These are phyloP conservation scores for Anthrax anthrax DNA, from an alignment of 2,888 invertebrate species.

Conservation along the genomic window DNA sequence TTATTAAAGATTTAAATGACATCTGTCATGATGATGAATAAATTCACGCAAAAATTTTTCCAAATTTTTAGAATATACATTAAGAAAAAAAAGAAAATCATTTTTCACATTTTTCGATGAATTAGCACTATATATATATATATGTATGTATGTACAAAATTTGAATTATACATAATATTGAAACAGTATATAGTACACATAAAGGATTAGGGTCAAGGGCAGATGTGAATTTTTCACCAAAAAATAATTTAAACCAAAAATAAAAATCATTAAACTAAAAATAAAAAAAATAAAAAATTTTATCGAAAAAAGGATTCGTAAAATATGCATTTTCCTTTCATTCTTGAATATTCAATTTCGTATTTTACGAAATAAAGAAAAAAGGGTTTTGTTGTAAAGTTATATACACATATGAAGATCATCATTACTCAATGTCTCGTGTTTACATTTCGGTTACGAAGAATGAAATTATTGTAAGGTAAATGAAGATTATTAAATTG, in stretches of 20 bases:
- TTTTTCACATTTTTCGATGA: not conserved
- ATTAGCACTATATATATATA: not conserved
- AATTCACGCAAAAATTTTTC: slow-evolving; percentile 3
- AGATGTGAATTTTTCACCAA: slow-evolving; percentile 7
- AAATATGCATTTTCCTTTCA: not conserved
- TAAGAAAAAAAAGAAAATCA: not conserved
- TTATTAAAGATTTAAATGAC: not conserved
- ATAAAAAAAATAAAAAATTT: too few species aligned
- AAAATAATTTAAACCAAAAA: too few species aligned
- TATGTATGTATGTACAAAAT: too few species aligned
- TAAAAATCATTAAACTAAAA: too few species aligned
- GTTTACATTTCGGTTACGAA: slow-evolving; percentile 11
- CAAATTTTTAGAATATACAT: not conserved
- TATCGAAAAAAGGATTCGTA: not conserved
- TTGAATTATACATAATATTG: too few species aligned
- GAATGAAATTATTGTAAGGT: slow-evolving; percentile 1
- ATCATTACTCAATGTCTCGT: slow-evolving; percentile 1
- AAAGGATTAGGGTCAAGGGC: slow-evolving; percentile 9
- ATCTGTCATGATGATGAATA: not conserved
- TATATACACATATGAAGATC: not conserved
- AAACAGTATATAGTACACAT: not conserved
- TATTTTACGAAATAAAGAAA: too few species aligned
- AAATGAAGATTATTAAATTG: slow-evolving; percentile 3
- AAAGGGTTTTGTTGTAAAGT: too few species aligned
- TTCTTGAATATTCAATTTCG: not conserved